phyloP scores from a whole-genome alignment of 2,888 invertebrate species.

The Ptychoptera albimana region DNA sequence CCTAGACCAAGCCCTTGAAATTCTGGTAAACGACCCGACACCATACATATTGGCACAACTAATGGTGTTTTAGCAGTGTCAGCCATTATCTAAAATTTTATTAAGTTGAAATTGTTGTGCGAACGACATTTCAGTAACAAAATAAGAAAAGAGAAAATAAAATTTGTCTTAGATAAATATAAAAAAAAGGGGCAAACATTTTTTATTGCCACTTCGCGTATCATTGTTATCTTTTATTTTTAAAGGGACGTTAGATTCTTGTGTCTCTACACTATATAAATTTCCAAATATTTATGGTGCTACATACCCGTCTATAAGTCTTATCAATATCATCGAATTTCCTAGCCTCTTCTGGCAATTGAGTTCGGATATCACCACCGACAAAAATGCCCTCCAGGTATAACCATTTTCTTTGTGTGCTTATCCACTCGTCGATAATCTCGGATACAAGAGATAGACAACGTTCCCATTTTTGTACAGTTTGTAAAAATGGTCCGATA shows the following conservation, averaged over 20 bases:
- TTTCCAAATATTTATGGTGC: not conserved
- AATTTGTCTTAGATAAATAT: too few species aligned
- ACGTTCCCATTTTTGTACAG: slow-evolving; percentile 78
- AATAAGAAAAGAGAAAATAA: too few species aligned
- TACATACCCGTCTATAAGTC: slow-evolving; percentile 51
- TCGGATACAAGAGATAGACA: slow-evolving; percentile 64
- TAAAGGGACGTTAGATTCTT: too few species aligned
- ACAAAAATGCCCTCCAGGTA: slow-evolving; percentile 87
- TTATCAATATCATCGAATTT: slow-evolving; percentile 83
- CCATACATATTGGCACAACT: slow-evolving; percentile 64
- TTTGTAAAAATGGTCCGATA: slow-evolving; percentile 69
- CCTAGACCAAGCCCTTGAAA: slow-evolving; percentile 55
- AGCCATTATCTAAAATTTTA: slow-evolving; percentile 50
- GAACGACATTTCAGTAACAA: too few species aligned
- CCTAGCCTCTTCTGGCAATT: slow-evolving; percentile 77
- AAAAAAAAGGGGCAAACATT: too few species aligned
- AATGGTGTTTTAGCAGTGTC: slow-evolving; percentile 66
- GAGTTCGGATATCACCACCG: slow-evolving; percentile 72
- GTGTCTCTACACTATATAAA: not conserved
- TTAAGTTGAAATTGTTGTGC: too few species aligned
- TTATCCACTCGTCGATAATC: slow-evolving; percentile 76
- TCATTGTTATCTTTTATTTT: too few species aligned
- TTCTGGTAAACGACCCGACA: slow-evolving; percentile 56
- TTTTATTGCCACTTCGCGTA: too few species aligned
- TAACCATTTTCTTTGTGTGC: slow-evolving; percentile 78